Base-by-base conservation (phyloP, 2,113 vertebrate genomes). In the Cynoglossus semilaevis region DNA sequence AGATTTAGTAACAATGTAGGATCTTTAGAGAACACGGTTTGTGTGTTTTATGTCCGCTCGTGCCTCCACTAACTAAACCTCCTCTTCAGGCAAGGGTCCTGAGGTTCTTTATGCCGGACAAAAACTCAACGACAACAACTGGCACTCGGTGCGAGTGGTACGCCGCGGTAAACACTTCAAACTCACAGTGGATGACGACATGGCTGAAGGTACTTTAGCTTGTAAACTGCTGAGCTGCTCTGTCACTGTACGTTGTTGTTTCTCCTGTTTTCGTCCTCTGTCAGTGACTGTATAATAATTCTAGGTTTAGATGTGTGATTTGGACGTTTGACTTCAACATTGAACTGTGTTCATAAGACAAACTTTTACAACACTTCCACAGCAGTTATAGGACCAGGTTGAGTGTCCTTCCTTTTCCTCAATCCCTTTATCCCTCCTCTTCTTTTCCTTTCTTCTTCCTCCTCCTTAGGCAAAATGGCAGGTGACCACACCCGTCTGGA, bases 111-210 rank as follows among this genome's bases (percentile, higher is more conserved):
- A 95, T 61, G 96, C 96, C 9, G 96, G 96, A 61, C 94, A 97
- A 88, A 99, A 98, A 56, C 93, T 98, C 81, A 99, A 98, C 51
- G 94, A 99, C 90, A 97, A 99, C 0, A 94, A 96, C 15, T 99
- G 96, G 96, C 96, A 99, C 88, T 93, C 96, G 0, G 95, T 98
- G 1, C 90, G 94, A 9, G 96, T 99, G 45, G 83, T 95, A 41
- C 93, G 96, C 0, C 92, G 96, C 19, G 96, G 95, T 85, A 98
- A 98, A 83, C 93, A 85, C 89, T 90, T 97, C 73, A 97, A 94
- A 80, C 89, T 99, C 48, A 94, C 90, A 0, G 96, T 99, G 87
- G 96, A 98, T 51, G 94, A 99, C 19, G 95, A 98, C 63, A 92
- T 96, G 40, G 93, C 95, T 0, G 96, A 99, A 91, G 96, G 96